These are phyloP conservation scores for Chaenocephalus aceratus DNA, from an alignment of 2,113 vertebrate genomes.

Conservation along the genomic window DNA sequence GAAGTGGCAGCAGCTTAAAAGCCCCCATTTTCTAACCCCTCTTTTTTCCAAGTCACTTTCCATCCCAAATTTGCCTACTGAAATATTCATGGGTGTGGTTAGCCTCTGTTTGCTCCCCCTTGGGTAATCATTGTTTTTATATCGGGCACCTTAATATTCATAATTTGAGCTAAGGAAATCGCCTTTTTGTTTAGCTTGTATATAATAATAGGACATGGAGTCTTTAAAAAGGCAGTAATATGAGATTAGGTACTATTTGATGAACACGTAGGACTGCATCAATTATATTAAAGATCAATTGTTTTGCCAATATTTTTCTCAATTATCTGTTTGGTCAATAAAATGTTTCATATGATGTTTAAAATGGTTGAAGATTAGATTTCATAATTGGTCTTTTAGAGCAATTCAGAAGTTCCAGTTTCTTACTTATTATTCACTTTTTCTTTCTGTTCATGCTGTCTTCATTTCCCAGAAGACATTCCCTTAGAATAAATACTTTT, in stretches of 20 bases:
- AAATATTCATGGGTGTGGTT: conserved; percentile 71
- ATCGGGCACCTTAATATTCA: not conserved
- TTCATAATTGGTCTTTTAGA: no score
- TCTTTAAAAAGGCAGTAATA: no score
- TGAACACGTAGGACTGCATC: no score
- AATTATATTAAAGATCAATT: no score
- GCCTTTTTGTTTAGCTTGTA: not conserved
- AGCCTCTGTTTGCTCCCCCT: conserved; percentile 19
- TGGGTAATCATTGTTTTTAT: conserved; percentile 19
- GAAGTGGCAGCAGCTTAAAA: conserved; percentile 83
- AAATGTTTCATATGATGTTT: no score
- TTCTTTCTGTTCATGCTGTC: not conserved
- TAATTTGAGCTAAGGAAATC: conserved; percentile 1
- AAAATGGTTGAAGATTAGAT: not conserved
- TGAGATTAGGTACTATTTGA: no score
- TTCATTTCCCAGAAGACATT: not conserved
- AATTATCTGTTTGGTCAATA: not conserved
- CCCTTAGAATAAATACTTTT: not conserved
- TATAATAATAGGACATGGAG: no score
- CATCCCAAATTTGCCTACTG: conserved; percentile 59
- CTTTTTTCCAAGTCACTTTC: conserved; percentile 17
- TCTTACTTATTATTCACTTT: no score
- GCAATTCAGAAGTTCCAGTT: no score
- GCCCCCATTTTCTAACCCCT: conserved; percentile 25
- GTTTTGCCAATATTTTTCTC: not conserved